phyloP scores from a whole-genome alignment of 2,797 vertebrate genomes.

The Salmo trutta region DNA sequence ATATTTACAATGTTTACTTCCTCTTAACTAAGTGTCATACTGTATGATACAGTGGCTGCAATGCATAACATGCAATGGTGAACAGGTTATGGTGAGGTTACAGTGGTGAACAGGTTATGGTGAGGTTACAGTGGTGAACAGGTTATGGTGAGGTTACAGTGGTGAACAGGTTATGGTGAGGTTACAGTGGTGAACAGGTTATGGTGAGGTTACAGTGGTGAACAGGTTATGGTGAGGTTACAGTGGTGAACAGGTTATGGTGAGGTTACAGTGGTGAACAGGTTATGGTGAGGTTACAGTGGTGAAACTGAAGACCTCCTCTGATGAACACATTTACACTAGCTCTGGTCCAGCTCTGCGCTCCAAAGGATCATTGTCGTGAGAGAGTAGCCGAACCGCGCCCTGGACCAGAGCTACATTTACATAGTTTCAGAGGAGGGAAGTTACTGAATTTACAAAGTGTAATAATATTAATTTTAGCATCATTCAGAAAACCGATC shows the following conservation, averaged over 20 bases:
- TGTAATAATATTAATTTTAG: neutral
- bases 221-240: too few species aligned
- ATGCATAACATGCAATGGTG: conserved; percentile 58
- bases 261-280: neutral
- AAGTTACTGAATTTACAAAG: conserved; percentile 16
- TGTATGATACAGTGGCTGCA: conserved; percentile 48
- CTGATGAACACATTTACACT: neutral
- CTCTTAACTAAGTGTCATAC: conserved; percentile 21
- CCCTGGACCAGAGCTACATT: neutral
- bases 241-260: conserved; percentile 29
- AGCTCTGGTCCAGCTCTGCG: neutral
- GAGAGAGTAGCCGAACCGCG: neutral
- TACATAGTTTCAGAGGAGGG: conserved; percentile 29
- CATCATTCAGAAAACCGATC: neutral
- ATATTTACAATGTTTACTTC: conserved; percentile 29
- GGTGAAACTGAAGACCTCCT: neutral
- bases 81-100: neutral
- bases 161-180: neutral
- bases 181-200: conserved; percentile 22
- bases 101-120: neutral
- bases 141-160: too few species aligned
- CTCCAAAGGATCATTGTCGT: neutral
- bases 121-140: too few species aligned
- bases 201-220: too few species aligned
- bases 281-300: neutral